Conservation (phyloP, 1,140 invertebrate genomes). For the Neelides sp. region DNA sequence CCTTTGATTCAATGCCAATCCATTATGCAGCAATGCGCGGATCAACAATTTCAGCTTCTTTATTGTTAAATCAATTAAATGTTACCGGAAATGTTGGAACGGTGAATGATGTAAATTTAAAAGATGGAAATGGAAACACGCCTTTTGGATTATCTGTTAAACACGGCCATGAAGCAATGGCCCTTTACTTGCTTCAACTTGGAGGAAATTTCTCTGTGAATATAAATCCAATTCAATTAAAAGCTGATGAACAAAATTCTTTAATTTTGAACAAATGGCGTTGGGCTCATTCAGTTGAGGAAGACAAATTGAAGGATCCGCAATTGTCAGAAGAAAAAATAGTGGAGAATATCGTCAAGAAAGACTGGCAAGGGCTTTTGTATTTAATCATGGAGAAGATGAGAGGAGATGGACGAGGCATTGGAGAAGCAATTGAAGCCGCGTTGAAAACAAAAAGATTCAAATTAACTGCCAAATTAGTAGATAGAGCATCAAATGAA, state of each 20-base stretch:
- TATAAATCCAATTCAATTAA: slow-evolving; percentile 26
- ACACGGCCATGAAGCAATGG: slow-evolving; percentile 39
- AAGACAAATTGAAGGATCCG: slow-evolving; percentile 5
- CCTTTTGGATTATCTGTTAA: slow-evolving; percentile 40
- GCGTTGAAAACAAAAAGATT: slow-evolving; percentile 38
- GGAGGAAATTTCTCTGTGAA: slow-evolving; percentile 35
- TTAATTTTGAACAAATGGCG: not conserved
- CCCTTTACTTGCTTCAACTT: slow-evolving; percentile 39
- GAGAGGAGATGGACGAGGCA: slow-evolving; percentile 23
- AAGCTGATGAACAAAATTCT: not conserved
- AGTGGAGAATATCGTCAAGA: slow-evolving; percentile 32
- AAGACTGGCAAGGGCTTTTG: slow-evolving; percentile 36
- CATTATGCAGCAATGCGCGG: slow-evolving; percentile 41
- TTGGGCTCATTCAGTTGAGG: not conserved
- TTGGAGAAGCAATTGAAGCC: slow-evolving; percentile 32
- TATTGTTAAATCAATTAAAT: not conserved
- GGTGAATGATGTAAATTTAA: slow-evolving; percentile 31
- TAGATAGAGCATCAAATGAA: too few relatives aligned
- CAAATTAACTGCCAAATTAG: slow-evolving; percentile 37
- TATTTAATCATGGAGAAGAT: slow-evolving; percentile 34
- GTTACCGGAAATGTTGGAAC: slow-evolving; percentile 34
- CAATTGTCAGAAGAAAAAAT: slow-evolving; percentile 18
- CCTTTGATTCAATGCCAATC: slow-evolving; percentile 37
- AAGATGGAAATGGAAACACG: slow-evolving; percentile 41
- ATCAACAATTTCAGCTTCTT: slow-evolving; percentile 38